Conservation (phyloP, 1,140 invertebrate species). For the Neodiprion virginianus region DNA sequence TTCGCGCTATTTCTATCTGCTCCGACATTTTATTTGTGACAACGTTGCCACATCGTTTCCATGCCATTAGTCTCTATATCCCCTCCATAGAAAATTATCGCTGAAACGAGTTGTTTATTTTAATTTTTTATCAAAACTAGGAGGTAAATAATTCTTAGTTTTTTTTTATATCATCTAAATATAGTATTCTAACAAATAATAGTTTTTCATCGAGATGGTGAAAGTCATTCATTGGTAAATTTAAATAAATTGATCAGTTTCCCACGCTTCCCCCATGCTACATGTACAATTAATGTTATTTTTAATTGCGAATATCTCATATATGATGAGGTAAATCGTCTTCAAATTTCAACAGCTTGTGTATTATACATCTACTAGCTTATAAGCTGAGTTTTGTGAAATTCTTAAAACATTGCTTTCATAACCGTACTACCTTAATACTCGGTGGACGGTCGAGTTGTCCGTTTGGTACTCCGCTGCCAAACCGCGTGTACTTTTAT, state of each 20-base stretch:
- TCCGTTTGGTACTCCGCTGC: too few relatives aligned
- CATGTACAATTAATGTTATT: constrained; percentile 8
- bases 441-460: too few relatives aligned
- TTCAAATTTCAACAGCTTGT: constrained; percentile 6
- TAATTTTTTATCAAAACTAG: constrained; percentile 11
- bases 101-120: constrained; percentile 8
- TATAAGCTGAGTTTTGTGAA: constrained; percentile 9
- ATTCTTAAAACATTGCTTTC: constrained; percentile 4
- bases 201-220: constrained; percentile 10
- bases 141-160: constrained; percentile 3
- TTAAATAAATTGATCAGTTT: constrained; percentile 11
- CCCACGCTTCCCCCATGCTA: constrained; percentile 10
- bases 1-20: not conserved
- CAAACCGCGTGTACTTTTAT: too few relatives aligned
- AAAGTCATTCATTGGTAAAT: constrained; percentile 8
- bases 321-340: constrained; percentile 5
- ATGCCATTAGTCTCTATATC: constrained; percentile 5
- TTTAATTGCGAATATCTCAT: constrained; percentile 13
- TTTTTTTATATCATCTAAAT: constrained; percentile 2
- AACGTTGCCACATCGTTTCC: constrained; percentile 14
- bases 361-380: not conserved
- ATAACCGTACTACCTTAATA: constrained; percentile 3
- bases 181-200: constrained; percentile 7
- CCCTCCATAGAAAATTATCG: constrained; percentile 10
- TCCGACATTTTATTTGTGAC: constrained; percentile 9